phyloP scores from a whole-genome alignment of 2,113 vertebrate genomes.

The Morone chrysops region DNA sequence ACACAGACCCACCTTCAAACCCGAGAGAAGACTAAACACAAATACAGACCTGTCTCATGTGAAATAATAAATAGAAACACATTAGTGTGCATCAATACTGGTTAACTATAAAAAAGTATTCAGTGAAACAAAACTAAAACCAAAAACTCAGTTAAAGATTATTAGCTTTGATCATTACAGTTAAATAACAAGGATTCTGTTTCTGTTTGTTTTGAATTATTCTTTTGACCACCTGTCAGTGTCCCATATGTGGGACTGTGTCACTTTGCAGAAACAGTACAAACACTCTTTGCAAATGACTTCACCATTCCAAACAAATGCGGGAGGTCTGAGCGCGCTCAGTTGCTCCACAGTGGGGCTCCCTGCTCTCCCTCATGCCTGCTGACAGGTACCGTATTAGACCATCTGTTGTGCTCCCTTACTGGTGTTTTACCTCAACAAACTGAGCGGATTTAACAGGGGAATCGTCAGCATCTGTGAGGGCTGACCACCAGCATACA shows the following conservation, averaged over 20 bases:
- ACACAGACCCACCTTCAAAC: neutral
- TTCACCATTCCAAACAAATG: conserved; percentile 61
- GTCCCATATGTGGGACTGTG: conserved; percentile 17
- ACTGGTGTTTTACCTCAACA: conserved; percentile 34
- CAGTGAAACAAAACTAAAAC: neutral
- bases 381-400: conserved; percentile 71
- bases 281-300: conserved; percentile 57
- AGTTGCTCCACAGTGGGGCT: conserved; percentile 39
- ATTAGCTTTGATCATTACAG: neutral
- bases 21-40: neutral
- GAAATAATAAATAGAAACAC: neutral
- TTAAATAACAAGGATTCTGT: neutral
- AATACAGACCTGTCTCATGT: neutral
- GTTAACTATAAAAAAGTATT: neutral
- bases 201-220: conserved; percentile 3
- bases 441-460: conserved; percentile 33
- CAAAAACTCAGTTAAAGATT: neutral
- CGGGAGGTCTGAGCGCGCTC: conserved; percentile 56
- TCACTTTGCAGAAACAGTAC: conserved; percentile 52
- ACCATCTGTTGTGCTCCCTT: conserved; percentile 70
- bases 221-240: conserved; percentile 47
- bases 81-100: neutral
- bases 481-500: conserved; percentile 38
- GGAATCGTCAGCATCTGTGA: conserved; percentile 30
- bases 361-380: conserved; percentile 52